phyloP scores from a whole-genome alignment of 2,888 invertebrate species.

The Germaria angustata region DNA sequence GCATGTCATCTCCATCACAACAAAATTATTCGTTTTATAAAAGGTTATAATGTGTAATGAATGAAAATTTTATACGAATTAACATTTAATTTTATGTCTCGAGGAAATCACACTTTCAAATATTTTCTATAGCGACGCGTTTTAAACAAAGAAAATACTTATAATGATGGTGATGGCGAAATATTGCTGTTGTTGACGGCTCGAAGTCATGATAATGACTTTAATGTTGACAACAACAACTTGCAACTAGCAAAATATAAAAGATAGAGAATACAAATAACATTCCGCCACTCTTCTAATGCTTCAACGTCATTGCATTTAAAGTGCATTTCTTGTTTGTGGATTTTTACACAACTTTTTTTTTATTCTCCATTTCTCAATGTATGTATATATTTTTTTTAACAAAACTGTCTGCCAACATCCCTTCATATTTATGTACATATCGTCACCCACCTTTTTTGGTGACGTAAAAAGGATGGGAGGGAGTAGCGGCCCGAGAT shows the following conservation, averaged over 20 bases:
- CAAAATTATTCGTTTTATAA: too few relatives aligned
- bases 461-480: background rate
- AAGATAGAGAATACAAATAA: constrained; percentile 2
- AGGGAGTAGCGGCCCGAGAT: constrained; percentile 6
- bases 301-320: constrained; percentile 57
- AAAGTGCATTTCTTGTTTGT: constrained; percentile 58
- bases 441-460: constrained; percentile 32
- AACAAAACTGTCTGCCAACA: constrained; percentile 34
- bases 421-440: constrained; percentile 57
- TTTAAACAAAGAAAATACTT: constrained; percentile 38
- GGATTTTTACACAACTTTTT: constrained; percentile 33
- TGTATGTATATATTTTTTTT: background rate
- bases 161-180: constrained; percentile 34
- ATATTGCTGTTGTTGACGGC: constrained; percentile 11
- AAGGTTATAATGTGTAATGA: too few relatives aligned
- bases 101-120: constrained; percentile 26
- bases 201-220: constrained; percentile 56
- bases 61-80: too few relatives aligned
- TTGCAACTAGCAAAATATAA: background rate
- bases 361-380: background rate
- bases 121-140: background rate
- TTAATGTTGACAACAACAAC: constrained; percentile 58
- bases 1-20: too few relatives aligned
- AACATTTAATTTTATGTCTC: too few relatives aligned
- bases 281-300: constrained; percentile 28